Evolutionary conservation across 2,113 vertebrate species (phyloP).

Genomic region (Rhegmatorhina hoffmannsi): DNA sequence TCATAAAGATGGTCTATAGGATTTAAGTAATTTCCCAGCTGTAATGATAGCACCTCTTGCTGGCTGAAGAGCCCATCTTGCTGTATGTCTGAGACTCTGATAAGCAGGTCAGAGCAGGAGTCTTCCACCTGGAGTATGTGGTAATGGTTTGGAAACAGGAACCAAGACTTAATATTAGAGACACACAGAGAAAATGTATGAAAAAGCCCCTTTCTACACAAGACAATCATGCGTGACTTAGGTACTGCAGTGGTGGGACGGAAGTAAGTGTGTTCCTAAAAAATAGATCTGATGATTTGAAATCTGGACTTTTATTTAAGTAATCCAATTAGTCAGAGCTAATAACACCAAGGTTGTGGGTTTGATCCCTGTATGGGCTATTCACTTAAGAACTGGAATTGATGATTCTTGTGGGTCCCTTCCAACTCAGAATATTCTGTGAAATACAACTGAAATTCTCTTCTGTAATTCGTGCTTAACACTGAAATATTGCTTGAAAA

Average conservation of each 20-base stretch:
- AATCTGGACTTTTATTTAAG: background rate
- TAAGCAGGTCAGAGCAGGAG: background rate
- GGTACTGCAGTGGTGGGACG: background rate
- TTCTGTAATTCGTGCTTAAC: background rate
- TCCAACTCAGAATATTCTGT: background rate
- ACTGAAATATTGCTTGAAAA: background rate
- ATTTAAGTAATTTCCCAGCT: background rate
- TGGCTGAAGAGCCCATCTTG: background rate
- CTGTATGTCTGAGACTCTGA: background rate
- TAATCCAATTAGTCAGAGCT: background rate
- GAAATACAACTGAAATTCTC: background rate
- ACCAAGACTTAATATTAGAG: background rate
- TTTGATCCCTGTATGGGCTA: background rate
- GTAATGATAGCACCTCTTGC: background rate
- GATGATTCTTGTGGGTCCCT: background rate
- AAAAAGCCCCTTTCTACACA: background rate
- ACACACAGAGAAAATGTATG: fast-evolving
- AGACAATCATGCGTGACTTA: background rate
- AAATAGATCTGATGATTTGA: background rate
- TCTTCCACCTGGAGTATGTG: fast-evolving
- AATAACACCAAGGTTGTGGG: background rate
- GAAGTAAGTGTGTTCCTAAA: background rate
- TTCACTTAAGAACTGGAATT: background rate
- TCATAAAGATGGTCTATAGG: background rate
- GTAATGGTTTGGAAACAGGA: fast-evolving